phyloP scores from a whole-genome alignment of 2,888 invertebrate genomes.

The Drosophila pegasa region DNA sequence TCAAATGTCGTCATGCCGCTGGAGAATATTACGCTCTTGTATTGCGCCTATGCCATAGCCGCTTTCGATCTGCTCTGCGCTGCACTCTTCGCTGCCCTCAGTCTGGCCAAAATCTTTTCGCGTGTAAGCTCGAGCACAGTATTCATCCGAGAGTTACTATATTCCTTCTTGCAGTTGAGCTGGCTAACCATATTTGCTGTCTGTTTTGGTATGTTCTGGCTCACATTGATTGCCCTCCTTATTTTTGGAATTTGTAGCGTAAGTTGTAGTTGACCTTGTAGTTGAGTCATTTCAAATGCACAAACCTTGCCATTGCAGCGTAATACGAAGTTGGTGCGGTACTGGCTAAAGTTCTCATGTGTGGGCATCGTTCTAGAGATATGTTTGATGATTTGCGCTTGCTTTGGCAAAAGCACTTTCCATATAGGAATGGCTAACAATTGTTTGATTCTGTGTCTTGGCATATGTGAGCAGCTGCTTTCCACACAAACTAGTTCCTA shows the following conservation, averaged over 20 bases:
- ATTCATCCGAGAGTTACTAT: too few species aligned
- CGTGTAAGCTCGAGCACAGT: conserved; percentile 42
- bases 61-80: conserved; percentile 61
- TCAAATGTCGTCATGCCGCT: conserved; percentile 23
- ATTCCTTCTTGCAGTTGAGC: conserved; percentile 47
- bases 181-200: conserved; percentile 62
- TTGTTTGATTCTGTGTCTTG: conserved; percentile 32
- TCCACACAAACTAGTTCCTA: too few species aligned
- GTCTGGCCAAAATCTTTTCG: conserved; percentile 34
- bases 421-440: conserved; percentile 50
- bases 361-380: conserved; percentile 53
- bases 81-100: conserved; percentile 46
- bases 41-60: conserved; percentile 60
- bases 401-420: conserved; percentile 30
- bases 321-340: conserved; percentile 27
- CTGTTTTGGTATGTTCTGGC: conserved; percentile 63
- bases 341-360: conserved; percentile 61
- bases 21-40: conserved; percentile 24
- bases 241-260: conserved; percentile 59
- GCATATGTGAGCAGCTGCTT: conserved; percentile 38
- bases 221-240: conserved; percentile 51
- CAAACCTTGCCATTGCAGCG: conserved; percentile 30
- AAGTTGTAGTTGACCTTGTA: conserved; percentile 1
- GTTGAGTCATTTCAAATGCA: not conserved
- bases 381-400: conserved; percentile 52